These are phyloP conservation scores for Tympanuchus pallidicinctus DNA, from an alignment of 2,113 vertebrate genomes.

Conservation along the genomic window DNA sequence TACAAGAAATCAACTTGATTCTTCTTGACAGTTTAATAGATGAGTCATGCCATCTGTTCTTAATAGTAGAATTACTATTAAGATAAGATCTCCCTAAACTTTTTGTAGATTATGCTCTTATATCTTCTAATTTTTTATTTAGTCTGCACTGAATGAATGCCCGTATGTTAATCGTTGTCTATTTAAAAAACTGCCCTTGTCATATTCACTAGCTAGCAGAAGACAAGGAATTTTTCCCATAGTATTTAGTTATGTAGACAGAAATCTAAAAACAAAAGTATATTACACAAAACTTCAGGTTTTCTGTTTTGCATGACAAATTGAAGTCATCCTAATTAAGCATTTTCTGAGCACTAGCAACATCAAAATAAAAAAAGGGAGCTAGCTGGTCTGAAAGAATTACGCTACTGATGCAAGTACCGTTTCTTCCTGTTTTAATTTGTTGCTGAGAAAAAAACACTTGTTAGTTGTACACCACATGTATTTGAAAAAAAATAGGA, in stretches of 20 bases:
- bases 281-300: constrained; percentile 18
- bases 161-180: constrained; percentile 44
- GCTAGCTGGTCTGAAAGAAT: neutral
- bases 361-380: neutral
- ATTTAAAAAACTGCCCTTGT: constrained; percentile 58
- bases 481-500: neutral
- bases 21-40: constrained; percentile 61
- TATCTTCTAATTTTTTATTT: constrained; percentile 29
- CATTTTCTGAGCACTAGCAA: constrained; percentile 1
- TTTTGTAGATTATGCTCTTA: neutral
- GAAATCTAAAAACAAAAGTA: constrained; percentile 25
- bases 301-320: constrained; percentile 42
- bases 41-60: constrained; percentile 55
- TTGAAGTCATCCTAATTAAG: constrained; percentile 30
- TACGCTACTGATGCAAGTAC: accelerated
- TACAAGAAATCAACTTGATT: neutral
- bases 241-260: constrained; percentile 65
- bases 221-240: constrained; percentile 35
- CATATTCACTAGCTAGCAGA: constrained; percentile 33
- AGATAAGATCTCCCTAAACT: neutral
- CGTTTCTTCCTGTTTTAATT: neutral
- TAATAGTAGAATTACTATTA: neutral
- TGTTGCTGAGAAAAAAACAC: neutral
- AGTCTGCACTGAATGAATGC: constrained; percentile 44
- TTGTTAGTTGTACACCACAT: neutral